These are phyloP conservation scores for Eumeta japonica DNA, from an alignment of 1,140 invertebrate species.

Conservation along the genomic window DNA sequence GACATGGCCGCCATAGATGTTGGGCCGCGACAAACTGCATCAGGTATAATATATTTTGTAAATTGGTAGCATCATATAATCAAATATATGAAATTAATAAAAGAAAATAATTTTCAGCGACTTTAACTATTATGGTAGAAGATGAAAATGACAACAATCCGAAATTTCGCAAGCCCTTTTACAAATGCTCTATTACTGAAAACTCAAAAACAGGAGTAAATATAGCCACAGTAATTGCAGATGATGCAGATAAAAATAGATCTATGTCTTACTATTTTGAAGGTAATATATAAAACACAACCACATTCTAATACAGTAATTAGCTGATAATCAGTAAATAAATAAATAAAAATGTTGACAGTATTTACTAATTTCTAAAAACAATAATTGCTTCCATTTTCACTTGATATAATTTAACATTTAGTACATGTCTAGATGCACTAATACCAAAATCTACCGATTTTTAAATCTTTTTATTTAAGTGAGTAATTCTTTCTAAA, in stretches of 20 bases:
- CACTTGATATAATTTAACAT: too few species aligned
- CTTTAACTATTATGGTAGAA: constrained; percentile 73
- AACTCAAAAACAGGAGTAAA: constrained; percentile 84
- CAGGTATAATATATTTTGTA: constrained; percentile 50
- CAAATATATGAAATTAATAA: constrained; percentile 3
- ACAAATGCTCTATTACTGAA: constrained; percentile 78
- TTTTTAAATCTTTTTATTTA: too few species aligned
- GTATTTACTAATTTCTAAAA: too few species aligned
- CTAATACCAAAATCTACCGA: too few species aligned
- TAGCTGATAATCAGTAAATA: not conserved
- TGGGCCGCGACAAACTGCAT: constrained; percentile 65
- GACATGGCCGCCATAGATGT: constrained; percentile 79
- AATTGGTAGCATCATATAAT: too few species aligned
- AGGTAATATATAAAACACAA: too few species aligned
- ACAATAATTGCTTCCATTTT: too few species aligned
- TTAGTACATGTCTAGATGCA: too few species aligned
- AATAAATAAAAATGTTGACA: not conserved
- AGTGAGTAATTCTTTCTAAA: too few species aligned
- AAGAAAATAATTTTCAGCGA: constrained; percentile 49
- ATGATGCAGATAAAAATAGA: constrained; percentile 85
- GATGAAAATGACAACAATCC: constrained; percentile 94
- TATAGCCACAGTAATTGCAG: constrained; percentile 78
- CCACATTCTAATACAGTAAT: not conserved
- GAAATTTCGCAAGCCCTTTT: constrained; percentile 75
- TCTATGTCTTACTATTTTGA: constrained; percentile 81